Evolutionary conservation across 2,113 vertebrate species (phyloP).

Genomic region (Typhlomys cinereus): DNA sequence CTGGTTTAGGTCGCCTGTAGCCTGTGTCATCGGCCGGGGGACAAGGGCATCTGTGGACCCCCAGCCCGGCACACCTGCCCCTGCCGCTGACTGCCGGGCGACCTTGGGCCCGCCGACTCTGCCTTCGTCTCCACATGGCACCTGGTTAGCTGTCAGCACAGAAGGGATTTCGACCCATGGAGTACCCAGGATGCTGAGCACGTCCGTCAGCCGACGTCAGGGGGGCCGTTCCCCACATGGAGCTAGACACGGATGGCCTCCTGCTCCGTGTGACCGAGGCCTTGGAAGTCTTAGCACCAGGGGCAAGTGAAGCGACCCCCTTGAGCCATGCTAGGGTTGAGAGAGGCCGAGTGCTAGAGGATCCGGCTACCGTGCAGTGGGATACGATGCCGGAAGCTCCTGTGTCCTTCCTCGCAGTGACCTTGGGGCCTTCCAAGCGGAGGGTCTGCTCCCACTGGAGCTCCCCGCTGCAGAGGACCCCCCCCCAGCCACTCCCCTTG

Average conservation of each 20-base stretch:
- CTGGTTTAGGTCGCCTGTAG: too few relatives aligned
- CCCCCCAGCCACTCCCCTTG: neutral
- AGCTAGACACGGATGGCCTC: too few relatives aligned
- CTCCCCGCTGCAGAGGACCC: neutral
- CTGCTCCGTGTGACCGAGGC: neutral
- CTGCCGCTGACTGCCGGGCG: neutral
- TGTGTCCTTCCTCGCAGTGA: neutral
- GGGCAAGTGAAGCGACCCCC: too few relatives aligned
- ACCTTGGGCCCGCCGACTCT: neutral
- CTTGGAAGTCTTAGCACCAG: too few relatives aligned
- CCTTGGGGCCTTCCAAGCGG: neutral
- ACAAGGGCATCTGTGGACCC: neutral
- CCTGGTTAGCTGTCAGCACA: rapidly evolving
- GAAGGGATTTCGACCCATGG: rapidly evolving
- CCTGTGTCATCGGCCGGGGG: rapidly evolving
- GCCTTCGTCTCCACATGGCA: neutral
- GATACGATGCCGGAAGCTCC: too few relatives aligned
- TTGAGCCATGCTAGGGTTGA: too few relatives aligned
- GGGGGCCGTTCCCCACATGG: neutral
- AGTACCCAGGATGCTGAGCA: neutral
- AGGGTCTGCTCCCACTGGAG: neutral
- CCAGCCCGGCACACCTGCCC: rapidly evolving
- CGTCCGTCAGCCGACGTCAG: rapidly evolving
- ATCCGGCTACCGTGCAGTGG: too few relatives aligned
- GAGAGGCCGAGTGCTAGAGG: too few relatives aligned